Conservation (phyloP, 2,888 invertebrate genomes). For the Myopa tessellatipennis region DNA sequence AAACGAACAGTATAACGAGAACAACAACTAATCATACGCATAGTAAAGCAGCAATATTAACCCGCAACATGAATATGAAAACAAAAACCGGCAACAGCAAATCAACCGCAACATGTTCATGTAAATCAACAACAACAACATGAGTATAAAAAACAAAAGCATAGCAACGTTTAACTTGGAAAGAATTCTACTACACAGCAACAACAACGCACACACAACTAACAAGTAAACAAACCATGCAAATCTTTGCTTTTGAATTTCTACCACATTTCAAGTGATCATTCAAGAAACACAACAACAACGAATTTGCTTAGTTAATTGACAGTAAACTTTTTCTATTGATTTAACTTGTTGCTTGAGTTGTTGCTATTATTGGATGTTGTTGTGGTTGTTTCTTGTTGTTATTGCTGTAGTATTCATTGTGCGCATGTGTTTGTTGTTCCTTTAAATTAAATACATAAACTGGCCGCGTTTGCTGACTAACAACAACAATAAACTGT, state of each 20-base stretch:
- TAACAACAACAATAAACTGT: too few species aligned
- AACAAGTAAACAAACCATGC: not conserved
- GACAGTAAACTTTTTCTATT: slow-evolving; percentile 19
- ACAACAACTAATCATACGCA: too few species aligned
- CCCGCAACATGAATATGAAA: not conserved
- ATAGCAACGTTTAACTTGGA: too few species aligned
- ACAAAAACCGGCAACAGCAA: not conserved
- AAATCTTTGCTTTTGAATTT: not conserved
- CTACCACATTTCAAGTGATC: not conserved
- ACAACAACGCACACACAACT: not conserved
- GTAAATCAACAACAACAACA: not conserved
- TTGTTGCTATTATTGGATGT: too few species aligned
- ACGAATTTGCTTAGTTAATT: slow-evolving; percentile 34
- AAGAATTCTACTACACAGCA: not conserved
- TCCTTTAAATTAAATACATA: too few species aligned
- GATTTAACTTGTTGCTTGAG: not conserved
- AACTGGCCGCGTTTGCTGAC: too few species aligned
- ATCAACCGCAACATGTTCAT: not conserved
- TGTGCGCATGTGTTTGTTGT: too few species aligned
- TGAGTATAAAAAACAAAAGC: not conserved
- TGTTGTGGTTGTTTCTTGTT: too few species aligned
- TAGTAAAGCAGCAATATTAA: not conserved
- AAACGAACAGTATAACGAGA: not conserved
- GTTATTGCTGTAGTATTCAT: too few species aligned
- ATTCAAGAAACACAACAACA: not conserved